Evolutionary conservation across 2,797 vertebrate genomes (phyloP), one percentile per base, ranked within the genome.

Genomic region (Halcyon badia): DNA sequence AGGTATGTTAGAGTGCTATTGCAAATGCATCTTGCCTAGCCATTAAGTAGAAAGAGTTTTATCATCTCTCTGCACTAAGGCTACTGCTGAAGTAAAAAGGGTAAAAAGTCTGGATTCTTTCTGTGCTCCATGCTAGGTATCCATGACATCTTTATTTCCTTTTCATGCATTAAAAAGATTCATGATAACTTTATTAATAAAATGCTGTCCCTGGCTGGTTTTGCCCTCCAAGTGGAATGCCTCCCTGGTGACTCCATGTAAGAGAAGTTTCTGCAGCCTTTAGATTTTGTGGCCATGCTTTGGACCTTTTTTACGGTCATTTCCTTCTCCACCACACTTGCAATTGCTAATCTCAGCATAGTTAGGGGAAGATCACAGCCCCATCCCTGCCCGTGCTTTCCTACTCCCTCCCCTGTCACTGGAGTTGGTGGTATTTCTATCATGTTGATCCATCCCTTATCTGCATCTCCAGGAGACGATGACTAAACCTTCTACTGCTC

Each of bases 241-340:
- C 2, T 2, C 44, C 21, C 31, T 33, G 14, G 20, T 28, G 82
- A 19, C 6, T 44, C n/a, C 1, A 0, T 11, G 9, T n/a, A 33
- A 56, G 18, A 9, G 41, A 87, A 72, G 13, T 19, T 33, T 87
- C 61, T 60, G 7, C 12, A 66, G 2, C 25, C 46, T 58, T 2
- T 2, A 69, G 15, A n/a, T 37, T 76, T 69, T 57, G 28, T 70
- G 28, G 7, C 12, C 14, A 70, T 37, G 20, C 2, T 60, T 87
- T 80, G 48, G 9, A 9, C 37, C 6, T 3, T 86, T 71, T 18
- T 72, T 19, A 20, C 54, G 44, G 18, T 19, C 19, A 11, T 41
- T 81, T 89, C 75, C 37, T 68, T 12, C 33, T 44, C 33, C 8
- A 28, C 9, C 28, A 60, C 12, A 39, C 10, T 35, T 21, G 10